Base-by-base conservation (phyloP, 2,797 vertebrate genomes). In the Coilia nasus region DNA sequence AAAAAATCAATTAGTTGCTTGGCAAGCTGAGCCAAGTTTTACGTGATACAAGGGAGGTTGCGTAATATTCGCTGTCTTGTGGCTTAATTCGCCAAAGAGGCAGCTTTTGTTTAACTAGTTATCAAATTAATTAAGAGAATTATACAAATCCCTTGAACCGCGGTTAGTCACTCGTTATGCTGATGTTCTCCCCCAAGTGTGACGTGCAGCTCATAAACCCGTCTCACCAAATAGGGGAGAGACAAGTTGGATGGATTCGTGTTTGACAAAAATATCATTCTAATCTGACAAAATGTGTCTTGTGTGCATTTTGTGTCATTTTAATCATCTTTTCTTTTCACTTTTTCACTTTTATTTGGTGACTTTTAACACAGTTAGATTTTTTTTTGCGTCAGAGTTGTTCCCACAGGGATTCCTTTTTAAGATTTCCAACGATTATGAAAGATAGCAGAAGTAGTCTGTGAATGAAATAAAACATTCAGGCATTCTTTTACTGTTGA, bases 51-150 rank as follows among this genome's bases (percentile, higher is more conserved):
- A 35, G 28, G 67, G 67, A 75, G 67, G 67, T 12, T 54, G 57
- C 25, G 0, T 75, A 87, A 81, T 0, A 31, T 28, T 28, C 44
- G 44, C 35, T 47, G 31, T 87, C 71, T 83, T 56, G 15, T 19
- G 21, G 41, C 31, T 50, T 87, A 83, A 88, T 90, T 89, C 21
- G 83, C 59, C 85, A 87, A 64, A 90, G 88, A 86, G 81, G 87
- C 86, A 83, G 25, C 85, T 86, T 90, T 89, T 41, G 88, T 85
- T 88, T 82, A 75, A 28, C 50, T 84, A 80, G 9, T 67, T 88
- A 90, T 88, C 71, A 84, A 86, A 89, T 90, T 59, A 82, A 89
- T 92, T 87, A 71, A 86, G 67, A 87, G 47, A 91, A 89, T 90
- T 86, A 86, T 15, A 84, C 81, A 86, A 62, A 89, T 86, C 87